Evolutionary conservation across 2,888 invertebrate genomes (phyloP), one percentile per base, ranked within the genome.

Genomic region (Bombylius major): DNA sequence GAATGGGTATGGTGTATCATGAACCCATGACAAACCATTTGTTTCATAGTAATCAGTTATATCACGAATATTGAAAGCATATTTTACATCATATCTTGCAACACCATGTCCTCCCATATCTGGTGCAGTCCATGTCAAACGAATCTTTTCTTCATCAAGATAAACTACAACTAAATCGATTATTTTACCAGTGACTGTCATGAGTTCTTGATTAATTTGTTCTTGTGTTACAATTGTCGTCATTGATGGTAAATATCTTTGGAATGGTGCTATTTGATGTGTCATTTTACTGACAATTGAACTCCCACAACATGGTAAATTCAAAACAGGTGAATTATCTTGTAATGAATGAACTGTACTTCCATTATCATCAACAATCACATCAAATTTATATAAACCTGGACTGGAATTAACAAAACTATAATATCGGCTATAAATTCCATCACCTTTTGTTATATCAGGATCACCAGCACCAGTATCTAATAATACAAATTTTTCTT

Each of bases 391-490:
- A 63, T 79, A 79, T 44, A 72, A 65, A 14, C 79, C 79, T 3
- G 75, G 69, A 50, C 72, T 70, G 32, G 70, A 69, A 45, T 50
- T 45, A 6, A 71, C 70, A n/a, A 78, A 76, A 59, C 73, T 77
- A 61, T 81, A 79, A 65, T 81, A 82, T 49, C 81, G 75, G 1
- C 82, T 79, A 65, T 84, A 84, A 12, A 84, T 75, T 1, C 84
- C 84, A 68, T 84, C 84, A 1, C 79, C 79, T 66, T 76, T 77
- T 32, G 78, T 78, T 34, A 83, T 75, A 67, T 84, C 84, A 0
- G 83, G 82, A 70, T 83, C 83, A 59, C 81, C 82, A 62, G 78
- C 76, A 11, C 82, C 83, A 49, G 77, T 78, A 67, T 82, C 83
- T 51, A 78, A 66, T 4, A 82, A 69, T 58, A 77, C 76, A 51